Conservation (phyloP, 2,797 vertebrate species). For the Liparis tanakae region DNA sequence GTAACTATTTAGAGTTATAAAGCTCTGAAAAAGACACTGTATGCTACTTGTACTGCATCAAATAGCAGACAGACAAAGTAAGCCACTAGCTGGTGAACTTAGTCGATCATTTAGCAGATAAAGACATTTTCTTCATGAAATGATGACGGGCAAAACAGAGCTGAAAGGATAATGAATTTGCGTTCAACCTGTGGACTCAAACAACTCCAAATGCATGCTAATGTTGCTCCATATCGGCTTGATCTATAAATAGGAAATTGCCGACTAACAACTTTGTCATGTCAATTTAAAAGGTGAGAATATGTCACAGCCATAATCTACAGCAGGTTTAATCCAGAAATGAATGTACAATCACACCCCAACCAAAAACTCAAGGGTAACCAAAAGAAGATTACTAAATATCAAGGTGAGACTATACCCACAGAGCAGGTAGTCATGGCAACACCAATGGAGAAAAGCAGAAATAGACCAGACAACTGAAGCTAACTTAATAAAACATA, state of each 20-base stretch:
- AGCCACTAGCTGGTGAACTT: constrained; percentile 1
- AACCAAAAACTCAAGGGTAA: constrained; percentile 10
- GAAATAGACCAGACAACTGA: constrained; percentile 47
- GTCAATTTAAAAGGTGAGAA: background rate
- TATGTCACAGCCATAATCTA: constrained; percentile 11
- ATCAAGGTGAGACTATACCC: constrained; percentile 27
- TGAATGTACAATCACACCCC: background rate
- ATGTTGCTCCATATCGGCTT: constrained; percentile 4
- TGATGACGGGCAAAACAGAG: background rate
- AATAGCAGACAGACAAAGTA: background rate
- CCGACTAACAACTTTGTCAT: constrained; percentile 2
- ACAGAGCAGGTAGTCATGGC: constrained; percentile 32
- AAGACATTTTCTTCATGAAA: constrained; percentile 7
- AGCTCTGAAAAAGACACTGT: background rate
- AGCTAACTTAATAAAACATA: constrained; percentile 27
- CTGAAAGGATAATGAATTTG: background rate
- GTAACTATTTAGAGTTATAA: background rate
- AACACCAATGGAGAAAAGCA: constrained; percentile 40
- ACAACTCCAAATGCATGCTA: constrained; percentile 14
- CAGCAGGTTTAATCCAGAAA: constrained; percentile 1
- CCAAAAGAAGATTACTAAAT: background rate
- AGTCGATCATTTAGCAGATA: constrained; percentile 9
- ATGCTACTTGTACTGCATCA: background rate
- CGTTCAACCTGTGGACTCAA: background rate
- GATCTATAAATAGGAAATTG: constrained; percentile 2